A percentile compares a stretch with the other conserved stretches of the same genome.
These are phyloP conservation scores for Elachura formosa DNA, from an alignment of 2,113 vertebrate species.

Conservation along the genomic window DNA sequence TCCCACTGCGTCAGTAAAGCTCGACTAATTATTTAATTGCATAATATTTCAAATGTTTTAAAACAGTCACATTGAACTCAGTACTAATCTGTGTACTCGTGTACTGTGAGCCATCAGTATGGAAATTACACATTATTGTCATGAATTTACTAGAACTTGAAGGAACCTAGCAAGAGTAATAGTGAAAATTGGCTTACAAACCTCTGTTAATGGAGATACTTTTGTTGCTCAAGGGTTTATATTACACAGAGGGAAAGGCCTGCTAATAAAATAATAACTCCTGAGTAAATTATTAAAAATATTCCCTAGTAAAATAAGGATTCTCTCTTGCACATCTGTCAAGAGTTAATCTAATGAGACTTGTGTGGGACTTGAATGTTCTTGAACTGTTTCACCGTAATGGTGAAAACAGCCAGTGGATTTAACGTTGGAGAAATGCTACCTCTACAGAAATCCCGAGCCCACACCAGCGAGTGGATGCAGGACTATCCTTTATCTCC, in stretches of 20 bases:
- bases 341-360: background rate
- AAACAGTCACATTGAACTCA: background rate
- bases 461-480: accelerated
- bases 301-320: background rate
- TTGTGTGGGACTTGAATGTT: accelerated
- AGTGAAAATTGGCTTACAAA: background rate
- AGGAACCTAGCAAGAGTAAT: background rate
- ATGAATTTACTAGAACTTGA: background rate
- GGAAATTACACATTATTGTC: constrained; percentile 15
- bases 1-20: background rate
- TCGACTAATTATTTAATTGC: background rate
- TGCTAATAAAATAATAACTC: background rate
- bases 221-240: background rate
- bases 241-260: background rate
- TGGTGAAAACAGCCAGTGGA: background rate
- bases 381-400: background rate
- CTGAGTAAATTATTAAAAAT: background rate
- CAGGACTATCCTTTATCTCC: background rate
- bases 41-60: background rate
- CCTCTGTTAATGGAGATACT: background rate
- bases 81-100: background rate
- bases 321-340: background rate
- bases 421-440: background rate
- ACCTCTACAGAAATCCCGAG: background rate
- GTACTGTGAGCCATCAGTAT: background rate